Evolutionary conservation across 2,113 vertebrate genomes (phyloP).

Genomic region (Pygoscelis antarcticus): DNA sequence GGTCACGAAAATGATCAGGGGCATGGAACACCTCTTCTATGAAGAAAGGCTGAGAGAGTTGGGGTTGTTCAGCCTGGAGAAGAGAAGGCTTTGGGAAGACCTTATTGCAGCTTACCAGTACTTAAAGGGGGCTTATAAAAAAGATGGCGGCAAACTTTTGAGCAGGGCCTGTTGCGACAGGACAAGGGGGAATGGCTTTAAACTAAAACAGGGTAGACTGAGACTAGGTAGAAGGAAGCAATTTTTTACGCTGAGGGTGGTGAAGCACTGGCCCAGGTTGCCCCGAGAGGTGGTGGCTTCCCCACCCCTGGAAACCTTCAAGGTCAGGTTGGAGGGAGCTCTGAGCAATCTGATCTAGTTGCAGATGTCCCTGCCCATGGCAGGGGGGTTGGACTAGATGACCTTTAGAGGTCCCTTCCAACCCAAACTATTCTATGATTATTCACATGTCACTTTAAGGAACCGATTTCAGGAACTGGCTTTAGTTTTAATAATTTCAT

Average conservation of each 20-base stretch:
- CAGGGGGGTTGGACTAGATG: background rate
- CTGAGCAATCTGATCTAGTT: background rate
- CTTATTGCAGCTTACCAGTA: background rate
- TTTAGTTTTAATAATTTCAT: background rate
- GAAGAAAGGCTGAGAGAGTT: background rate
- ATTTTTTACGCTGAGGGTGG: background rate
- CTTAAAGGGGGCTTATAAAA: background rate
- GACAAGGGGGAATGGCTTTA: background rate
- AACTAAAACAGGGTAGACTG: background rate
- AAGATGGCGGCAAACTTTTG: no score
- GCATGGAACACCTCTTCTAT: no score
- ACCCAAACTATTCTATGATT: background rate
- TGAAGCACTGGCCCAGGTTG: background rate
- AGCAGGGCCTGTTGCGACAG: rapidly evolving
- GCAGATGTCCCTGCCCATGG: background rate
- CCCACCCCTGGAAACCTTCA: background rate
- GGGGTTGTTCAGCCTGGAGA: background rate
- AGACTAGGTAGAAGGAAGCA: background rate
- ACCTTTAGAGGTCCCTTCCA: background rate
- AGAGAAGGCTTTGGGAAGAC: background rate
- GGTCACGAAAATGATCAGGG: no score
- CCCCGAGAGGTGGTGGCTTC: background rate
- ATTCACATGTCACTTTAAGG: background rate
- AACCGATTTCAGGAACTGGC: background rate
- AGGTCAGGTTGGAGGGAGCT: rapidly evolving